A percentile compares a stretch with the other conserved stretches of the same genome.
These are phyloP conservation scores for Conus ventricosus DNA, from an alignment of 1,140 invertebrate species.

Conservation along the genomic window DNA sequence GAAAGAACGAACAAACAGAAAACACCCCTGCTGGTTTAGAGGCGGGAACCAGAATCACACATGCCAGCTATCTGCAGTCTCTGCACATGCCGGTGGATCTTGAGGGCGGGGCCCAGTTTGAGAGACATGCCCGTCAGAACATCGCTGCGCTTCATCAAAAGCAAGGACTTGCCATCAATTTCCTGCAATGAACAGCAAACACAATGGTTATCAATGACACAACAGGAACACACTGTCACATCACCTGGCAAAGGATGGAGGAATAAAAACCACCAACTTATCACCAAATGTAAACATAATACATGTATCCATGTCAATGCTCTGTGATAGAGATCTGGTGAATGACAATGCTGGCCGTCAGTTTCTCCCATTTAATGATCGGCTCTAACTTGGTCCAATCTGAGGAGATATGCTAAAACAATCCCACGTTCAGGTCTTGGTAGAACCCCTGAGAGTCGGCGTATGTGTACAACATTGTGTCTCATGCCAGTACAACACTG, in stretches of 20 bases:
- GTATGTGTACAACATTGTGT: too few species aligned
- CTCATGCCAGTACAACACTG: too few species aligned
- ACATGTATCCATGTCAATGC: not conserved
- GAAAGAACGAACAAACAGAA: not conserved
- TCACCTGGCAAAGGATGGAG: not conserved
- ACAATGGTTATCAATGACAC: not conserved
- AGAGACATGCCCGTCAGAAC: slow-evolving; percentile 86
- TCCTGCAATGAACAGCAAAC: slow-evolving; percentile 79
- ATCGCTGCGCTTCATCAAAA: slow-evolving; percentile 87
- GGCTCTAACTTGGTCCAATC: too few species aligned
- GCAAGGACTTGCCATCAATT: slow-evolving; percentile 89
- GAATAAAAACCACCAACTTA: not conserved
- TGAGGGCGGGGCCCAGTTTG: slow-evolving; percentile 89
- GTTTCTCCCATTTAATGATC: too few species aligned
- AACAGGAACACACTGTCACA: not conserved
- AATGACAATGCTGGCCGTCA: too few species aligned
- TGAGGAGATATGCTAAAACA: too few species aligned
- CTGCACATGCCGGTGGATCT: slow-evolving; percentile 85
- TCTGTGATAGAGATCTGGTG: not conserved
- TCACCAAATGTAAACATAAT: not conserved
- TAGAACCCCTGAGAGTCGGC: too few species aligned
- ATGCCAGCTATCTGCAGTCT: slow-evolving; percentile 71
- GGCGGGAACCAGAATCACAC: not conserved
- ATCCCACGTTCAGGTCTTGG: too few species aligned
- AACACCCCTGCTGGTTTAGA: not conserved